phyloP scores from a whole-genome alignment of 1,140 invertebrate species.

The Thaumetopoea pityocampa region DNA sequence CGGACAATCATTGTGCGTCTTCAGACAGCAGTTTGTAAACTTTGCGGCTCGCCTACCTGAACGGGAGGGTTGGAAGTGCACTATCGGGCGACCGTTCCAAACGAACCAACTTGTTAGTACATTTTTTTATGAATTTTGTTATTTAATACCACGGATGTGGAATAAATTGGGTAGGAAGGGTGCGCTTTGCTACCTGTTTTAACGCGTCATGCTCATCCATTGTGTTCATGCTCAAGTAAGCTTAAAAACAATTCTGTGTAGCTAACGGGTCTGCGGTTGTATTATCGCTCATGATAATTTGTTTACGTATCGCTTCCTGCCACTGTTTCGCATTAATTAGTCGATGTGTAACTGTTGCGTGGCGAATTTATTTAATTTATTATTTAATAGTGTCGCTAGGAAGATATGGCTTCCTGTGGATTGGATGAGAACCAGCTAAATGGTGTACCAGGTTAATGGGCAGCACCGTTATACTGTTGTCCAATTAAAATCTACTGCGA shows the following conservation, averaged over 20 bases:
- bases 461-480: no score
- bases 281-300: conserved; percentile 46
- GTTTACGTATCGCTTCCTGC: conserved; percentile 46
- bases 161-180: conserved; percentile 69
- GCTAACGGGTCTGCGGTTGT: conserved; percentile 43
- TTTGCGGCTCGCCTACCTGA: conserved; percentile 66
- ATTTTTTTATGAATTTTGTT: conserved; percentile 53
- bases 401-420: no score
- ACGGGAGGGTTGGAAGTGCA: conserved; percentile 39
- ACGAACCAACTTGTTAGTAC: conserved; percentile 60
- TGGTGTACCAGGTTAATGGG: no score
- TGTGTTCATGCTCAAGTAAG: conserved; percentile 33
- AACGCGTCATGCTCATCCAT: conserved; percentile 37
- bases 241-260: conserved; percentile 46
- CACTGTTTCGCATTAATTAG: conserved; percentile 57
- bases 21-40: conserved; percentile 55
- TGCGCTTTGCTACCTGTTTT: conserved; percentile 72
- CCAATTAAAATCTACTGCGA: no score
- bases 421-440: no score
- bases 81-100: conserved; percentile 44
- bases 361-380: no score
- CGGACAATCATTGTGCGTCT: conserved; percentile 44
- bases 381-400: no score
- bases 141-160: conserved; percentile 69
- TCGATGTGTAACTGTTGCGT: no score